These are phyloP conservation scores for Metellina segmentata DNA, from an alignment of 2,888 invertebrate genomes.

Conservation along the genomic window DNA sequence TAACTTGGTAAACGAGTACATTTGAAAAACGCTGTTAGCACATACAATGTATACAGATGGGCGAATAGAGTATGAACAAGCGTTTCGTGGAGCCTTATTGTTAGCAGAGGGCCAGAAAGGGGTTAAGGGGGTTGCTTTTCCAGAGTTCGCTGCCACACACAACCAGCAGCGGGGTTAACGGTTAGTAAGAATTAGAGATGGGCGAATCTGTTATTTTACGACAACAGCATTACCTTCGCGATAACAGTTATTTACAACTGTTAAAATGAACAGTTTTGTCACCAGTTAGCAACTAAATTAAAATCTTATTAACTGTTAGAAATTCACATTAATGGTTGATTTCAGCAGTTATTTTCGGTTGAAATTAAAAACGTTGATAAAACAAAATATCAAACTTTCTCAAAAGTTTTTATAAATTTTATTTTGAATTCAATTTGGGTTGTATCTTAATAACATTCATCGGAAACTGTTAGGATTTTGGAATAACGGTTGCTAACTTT, in stretches of 20 bases:
- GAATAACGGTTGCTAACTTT: too few relatives aligned
- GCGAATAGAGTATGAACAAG: constrained; percentile 57
- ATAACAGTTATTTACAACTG: too few relatives aligned
- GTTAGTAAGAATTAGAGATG: background rate
- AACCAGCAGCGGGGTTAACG: background rate
- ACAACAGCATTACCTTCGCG: background rate
- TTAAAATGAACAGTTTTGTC: too few relatives aligned
- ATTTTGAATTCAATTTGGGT: too few relatives aligned
- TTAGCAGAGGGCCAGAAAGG: background rate
- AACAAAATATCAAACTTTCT: too few relatives aligned
- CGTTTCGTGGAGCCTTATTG: constrained; percentile 24
- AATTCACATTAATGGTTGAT: too few relatives aligned
- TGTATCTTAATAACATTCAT: too few relatives aligned
- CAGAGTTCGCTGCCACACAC: constrained; percentile 8
- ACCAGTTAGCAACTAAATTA: background rate
- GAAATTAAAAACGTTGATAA: too few relatives aligned
- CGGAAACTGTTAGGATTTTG: too few relatives aligned
- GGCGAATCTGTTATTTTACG: background rate
- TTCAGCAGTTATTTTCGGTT: too few relatives aligned
- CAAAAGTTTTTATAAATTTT: too few relatives aligned
- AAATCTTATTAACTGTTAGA: too few relatives aligned
- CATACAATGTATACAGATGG: constrained; percentile 42
- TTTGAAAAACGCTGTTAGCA: constrained; percentile 49
- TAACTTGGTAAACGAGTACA: constrained; percentile 72
- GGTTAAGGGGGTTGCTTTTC: background rate